These are phyloP conservation scores for Drosophila prolongata DNA, from an alignment of 2,888 invertebrate species.

Conservation along the genomic window DNA sequence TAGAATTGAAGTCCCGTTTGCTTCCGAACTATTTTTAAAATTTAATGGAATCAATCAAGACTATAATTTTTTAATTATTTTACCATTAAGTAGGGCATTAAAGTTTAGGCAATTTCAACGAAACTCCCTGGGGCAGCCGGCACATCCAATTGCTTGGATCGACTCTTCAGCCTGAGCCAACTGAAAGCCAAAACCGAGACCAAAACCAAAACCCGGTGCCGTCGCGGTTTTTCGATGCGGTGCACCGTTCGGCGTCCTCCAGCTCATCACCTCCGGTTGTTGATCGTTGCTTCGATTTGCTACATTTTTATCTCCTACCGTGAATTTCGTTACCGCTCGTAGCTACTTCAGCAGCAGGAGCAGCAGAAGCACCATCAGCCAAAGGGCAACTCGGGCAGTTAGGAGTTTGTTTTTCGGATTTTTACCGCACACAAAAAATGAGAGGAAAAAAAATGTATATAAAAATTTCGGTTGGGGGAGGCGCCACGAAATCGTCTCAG, in stretches of 20 bases:
- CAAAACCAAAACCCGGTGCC: conserved; percentile 19
- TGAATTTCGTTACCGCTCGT: conserved; percentile 80
- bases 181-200: conserved; percentile 16
- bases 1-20: too few relatives aligned
- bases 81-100: not conserved
- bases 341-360: conserved; percentile 66
- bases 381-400: conserved; percentile 59
- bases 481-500: conserved; percentile 57
- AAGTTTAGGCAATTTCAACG: not conserved
- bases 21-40: too few relatives aligned
- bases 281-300: conserved; percentile 78
- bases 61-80: not conserved
- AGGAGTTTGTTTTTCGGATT: conserved; percentile 25
- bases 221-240: conserved; percentile 37
- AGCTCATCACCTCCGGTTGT: conserved; percentile 70
- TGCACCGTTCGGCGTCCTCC: conserved; percentile 38
- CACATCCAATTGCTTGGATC: conserved; percentile 61
- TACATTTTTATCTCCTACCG: conserved; percentile 80
- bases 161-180: conserved; percentile 19
- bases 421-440: conserved; percentile 13
- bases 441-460: conserved; percentile 6
- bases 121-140: conserved; percentile 38
- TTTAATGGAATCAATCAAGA: too few relatives aligned
- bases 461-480: conserved; percentile 17
- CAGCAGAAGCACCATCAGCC: conserved; percentile 30